A percentile compares a stretch with the other conserved stretches of the same genome.
phyloP scores from a whole-genome alignment of 2,113 vertebrate species.

The Oreochromis niloticus region DNA sequence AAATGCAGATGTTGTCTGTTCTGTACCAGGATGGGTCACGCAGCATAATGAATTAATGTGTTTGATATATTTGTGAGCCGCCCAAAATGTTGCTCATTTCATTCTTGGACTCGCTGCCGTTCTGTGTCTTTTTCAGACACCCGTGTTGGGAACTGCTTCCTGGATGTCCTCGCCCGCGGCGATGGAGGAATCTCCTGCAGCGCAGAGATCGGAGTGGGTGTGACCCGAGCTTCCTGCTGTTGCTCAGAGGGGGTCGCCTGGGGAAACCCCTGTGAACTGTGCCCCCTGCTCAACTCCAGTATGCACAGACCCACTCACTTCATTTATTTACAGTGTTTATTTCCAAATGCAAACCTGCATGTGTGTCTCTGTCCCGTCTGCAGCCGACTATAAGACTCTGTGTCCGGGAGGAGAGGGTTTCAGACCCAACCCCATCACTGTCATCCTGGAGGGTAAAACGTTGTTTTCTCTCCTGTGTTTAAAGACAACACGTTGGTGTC shows the following conservation, averaged over 20 bases:
- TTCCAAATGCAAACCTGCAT: background rate
- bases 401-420: slow-evolving; percentile 93
- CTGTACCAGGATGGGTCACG: background rate
- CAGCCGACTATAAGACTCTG: slow-evolving; percentile 90
- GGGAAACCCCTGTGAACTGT: slow-evolving; percentile 92
- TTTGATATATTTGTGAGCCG: background rate
- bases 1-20: background rate
- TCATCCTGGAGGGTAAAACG: slow-evolving; percentile 87
- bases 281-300: slow-evolving; percentile 85
- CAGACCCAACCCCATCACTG: slow-evolving; percentile 88
- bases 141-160: slow-evolving; percentile 87
- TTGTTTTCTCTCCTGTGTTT: background rate
- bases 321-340: background rate
- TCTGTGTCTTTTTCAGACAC: slow-evolving; percentile 71
- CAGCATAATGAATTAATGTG: background rate
- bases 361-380: background rate
- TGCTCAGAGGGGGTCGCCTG: slow-evolving; percentile 87
- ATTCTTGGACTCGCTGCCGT: background rate
- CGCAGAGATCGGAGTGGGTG: slow-evolving; percentile 83
- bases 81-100: background rate
- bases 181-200: slow-evolving; percentile 88
- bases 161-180: slow-evolving; percentile 82
- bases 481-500: background rate
- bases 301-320: slow-evolving; percentile 30
- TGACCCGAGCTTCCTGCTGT: slow-evolving; percentile 88